These are phyloP conservation scores for Heloderma charlesbogerti DNA, from an alignment of 2,113 vertebrate species.

Conservation along the genomic window DNA sequence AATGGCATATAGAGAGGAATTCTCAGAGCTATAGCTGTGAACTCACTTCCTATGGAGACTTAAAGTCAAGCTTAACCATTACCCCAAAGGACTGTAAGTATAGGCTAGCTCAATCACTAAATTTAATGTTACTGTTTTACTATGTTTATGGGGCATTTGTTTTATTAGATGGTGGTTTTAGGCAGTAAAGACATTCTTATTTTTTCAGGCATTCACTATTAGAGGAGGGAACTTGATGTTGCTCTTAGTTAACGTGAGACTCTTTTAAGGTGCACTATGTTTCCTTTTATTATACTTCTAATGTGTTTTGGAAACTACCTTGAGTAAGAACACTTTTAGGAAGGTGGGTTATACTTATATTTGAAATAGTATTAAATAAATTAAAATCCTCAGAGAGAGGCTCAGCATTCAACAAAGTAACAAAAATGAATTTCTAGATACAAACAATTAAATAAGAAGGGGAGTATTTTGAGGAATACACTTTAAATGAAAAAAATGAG, in stretches of 20 bases:
- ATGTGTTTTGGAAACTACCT: not conserved
- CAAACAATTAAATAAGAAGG: not conserved
- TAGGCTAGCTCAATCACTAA: too few relatives aligned
- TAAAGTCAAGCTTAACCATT: not conserved
- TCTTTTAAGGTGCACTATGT: not conserved
- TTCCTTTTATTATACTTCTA: not conserved
- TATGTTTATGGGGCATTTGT: not conserved
- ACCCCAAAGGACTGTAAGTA: not conserved
- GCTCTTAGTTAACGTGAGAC: not conserved
- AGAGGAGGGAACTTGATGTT: not conserved
- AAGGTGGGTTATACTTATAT: not conserved
- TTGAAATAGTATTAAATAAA: not conserved
- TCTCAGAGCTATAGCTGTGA: not conserved
- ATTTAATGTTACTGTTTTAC: not conserved
- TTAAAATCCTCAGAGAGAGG: not conserved
- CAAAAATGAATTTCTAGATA: not conserved
- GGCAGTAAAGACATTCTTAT: not conserved
- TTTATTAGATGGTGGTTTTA: not conserved
- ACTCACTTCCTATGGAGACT: not conserved
- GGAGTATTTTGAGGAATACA: not conserved
- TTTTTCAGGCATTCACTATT: not conserved
- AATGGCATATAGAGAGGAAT: not conserved
- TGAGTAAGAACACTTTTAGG: not conserved
- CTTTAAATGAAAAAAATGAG: not conserved
- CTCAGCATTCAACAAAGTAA: not conserved